Evolutionary conservation across 2,113 vertebrate species (phyloP), one percentile per base, ranked within the genome.

Genomic region (Pogonocichla stellata): DNA sequence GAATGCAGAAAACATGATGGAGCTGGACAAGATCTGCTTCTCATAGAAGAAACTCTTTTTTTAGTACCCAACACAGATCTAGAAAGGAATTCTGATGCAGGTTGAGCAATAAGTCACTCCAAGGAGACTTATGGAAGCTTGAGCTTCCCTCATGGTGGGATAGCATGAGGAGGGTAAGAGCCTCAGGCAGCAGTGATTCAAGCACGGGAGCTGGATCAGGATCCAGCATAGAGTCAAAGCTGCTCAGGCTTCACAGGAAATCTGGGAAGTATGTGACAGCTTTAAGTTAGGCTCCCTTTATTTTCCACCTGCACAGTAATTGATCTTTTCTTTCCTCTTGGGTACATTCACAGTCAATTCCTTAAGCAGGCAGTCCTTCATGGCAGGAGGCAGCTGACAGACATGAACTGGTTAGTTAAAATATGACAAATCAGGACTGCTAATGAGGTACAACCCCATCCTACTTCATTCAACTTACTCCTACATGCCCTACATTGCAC

Each of bases 151-250:
- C 91, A 93, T 7, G 17, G 86, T 96, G 88, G 86, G 77, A 84
- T 23, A 97, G 92, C 81, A 95, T 57, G 69, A 97, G 93, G 42
- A 93, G 80, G 82, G 70, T 73, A 94, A 94, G 79, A 96, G 93
- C 81, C 95, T 95, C 90, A 96, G 96, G 93, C 95, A 97, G 86
- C 92, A 94, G 78, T 86, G 92, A 96, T 89, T 96, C 86, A 94
- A 95, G 88, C 69, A 96, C 57, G 80, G 86, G 58, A 93, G 92
- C 89, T 95, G 88, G 80, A 92, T 66, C 40, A 91, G 82, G 93
- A 96, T 96, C 90, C 93, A 94, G 93, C 2, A 12, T 8, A 90
- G 93, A 91, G 90, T 91, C 85, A 97, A 87, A 96, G 90, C 93
- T 95, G 95, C 94, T 96, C 92, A 97, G 88, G 91, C 90, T 89